phyloP scores from a whole-genome alignment of 2,888 invertebrate genomes.

The Aproaerema taeniolella region DNA sequence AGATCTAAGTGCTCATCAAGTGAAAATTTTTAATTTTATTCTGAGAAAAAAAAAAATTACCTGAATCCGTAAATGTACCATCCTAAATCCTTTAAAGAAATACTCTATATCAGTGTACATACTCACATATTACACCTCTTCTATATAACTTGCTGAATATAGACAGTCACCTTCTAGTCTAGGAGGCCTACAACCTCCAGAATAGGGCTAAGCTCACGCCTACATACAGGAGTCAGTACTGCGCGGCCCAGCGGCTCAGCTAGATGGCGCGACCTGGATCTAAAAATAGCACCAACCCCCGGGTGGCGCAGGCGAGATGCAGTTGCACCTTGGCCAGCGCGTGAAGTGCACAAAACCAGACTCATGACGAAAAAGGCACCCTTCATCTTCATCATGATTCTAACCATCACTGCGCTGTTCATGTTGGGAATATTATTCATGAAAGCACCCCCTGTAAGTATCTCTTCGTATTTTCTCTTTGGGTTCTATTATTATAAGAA shows the following conservation, averaged over 20 bases:
- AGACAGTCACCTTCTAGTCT: too few relatives aligned
- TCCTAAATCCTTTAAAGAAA: too few relatives aligned
- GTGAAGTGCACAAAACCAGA: slow-evolving; percentile 29
- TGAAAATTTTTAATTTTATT: too few relatives aligned
- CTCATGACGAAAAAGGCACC: slow-evolving; percentile 38
- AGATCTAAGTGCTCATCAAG: too few relatives aligned
- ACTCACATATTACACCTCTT: too few relatives aligned
- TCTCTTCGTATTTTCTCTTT: background rate
- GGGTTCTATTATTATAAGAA: background rate
- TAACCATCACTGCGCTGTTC: slow-evolving; percentile 41
- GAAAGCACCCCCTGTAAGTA: slow-evolving; percentile 23
- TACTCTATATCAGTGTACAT: too few relatives aligned
- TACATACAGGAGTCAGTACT: slow-evolving; percentile 25
- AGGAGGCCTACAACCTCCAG: too few relatives aligned
- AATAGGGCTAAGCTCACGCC: slow-evolving; percentile 2
- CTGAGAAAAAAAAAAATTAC: too few relatives aligned
- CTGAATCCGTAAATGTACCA: too few relatives aligned
- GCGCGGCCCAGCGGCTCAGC: slow-evolving; percentile 28
- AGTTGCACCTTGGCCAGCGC: slow-evolving; percentile 25
- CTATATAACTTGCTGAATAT: too few relatives aligned
- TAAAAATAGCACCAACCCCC: slow-evolving; percentile 16
- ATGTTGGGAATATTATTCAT: slow-evolving; percentile 39
- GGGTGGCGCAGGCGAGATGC: slow-evolving; percentile 19
- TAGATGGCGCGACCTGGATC: slow-evolving; percentile 23
- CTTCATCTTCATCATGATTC: slow-evolving; percentile 44